phyloP scores from a whole-genome alignment of 2,888 invertebrate species.

The Apodemia duryi region DNA sequence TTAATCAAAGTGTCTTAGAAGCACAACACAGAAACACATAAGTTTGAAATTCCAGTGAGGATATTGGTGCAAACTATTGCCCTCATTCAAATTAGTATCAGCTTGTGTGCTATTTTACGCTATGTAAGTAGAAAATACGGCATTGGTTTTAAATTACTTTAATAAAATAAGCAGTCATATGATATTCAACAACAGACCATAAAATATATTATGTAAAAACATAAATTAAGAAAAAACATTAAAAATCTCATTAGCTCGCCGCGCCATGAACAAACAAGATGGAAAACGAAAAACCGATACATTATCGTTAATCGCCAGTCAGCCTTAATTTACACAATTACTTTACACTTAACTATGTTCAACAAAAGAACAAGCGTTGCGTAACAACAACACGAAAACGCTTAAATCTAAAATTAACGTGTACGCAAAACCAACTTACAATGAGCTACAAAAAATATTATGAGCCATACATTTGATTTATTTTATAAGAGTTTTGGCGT shows the following conservation, averaged over 20 bases:
- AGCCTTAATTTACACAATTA: constrained; percentile 49
- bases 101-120: too few species aligned
- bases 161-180: too few species aligned
- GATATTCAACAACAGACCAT: background rate
- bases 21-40: too few species aligned
- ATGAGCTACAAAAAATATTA: constrained; percentile 30
- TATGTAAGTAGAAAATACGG: too few species aligned
- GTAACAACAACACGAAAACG: constrained; percentile 67
- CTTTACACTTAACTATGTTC: constrained; percentile 59
- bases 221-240: constrained; percentile 4
- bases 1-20: too few species aligned
- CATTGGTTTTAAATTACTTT: too few species aligned
- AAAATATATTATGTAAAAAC: background rate
- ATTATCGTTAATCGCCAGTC: constrained; percentile 14
- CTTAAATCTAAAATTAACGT: constrained; percentile 77
- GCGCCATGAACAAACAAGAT: constrained; percentile 7
- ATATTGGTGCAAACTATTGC: too few species aligned
- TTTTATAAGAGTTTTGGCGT: constrained; percentile 39
- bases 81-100: too few species aligned
- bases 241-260: background rate
- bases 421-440: constrained; percentile 49
- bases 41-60: too few species aligned
- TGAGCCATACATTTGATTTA: constrained; percentile 21
- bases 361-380: constrained; percentile 62
- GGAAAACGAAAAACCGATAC: constrained; percentile 15